Evolutionary conservation across 2,113 vertebrate genomes (phyloP), one percentile per base, ranked within the genome.

Genomic region (Triplophysa siluroides): DNA sequence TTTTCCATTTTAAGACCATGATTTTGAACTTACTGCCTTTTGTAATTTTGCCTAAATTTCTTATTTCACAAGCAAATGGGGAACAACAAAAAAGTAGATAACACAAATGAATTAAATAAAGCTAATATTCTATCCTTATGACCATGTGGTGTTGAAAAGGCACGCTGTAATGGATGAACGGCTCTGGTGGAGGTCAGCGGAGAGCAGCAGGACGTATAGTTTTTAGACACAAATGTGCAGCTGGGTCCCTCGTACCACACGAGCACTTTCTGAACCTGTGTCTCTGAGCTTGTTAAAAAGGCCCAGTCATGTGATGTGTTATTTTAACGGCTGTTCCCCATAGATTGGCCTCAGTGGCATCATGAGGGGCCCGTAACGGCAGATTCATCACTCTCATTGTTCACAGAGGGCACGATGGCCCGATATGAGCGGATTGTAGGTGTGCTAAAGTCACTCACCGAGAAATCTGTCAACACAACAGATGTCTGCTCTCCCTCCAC

Each of bases 391-490:
- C 88, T 85, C 81, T 76, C 69, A 65, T 84, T 60, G 65, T 84
- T 89, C 61, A 72, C 89, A 86, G 88, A 90, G 87, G 89, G 88
- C 88, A 90, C 12, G 29, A 72, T 81, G 85, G 81, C 86, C 85
- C 75, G 83, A 66, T 79, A 89, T 86, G 84, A 92, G 88, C 87
- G 84, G 83, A 71, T 74, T 88, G 89, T 83, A 88, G 90, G 88
- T 92, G 90, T 88, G 88, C 86, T 89, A 90, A 93, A 91, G 88
- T 91, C 87, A 89, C 89, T 88, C 87, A 85, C 86, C 89, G 89
- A 89, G 86, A 90, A 88, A 91, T 91, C 88, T 91, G 90, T 90
- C 90, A 92, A 89, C 76, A 79, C 56, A 79, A 79, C 54, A 47
- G 73, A 75, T 75, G 71, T 43, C 60, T 63, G 21, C 41, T 47